Evolutionary conservation across 1,140 invertebrate species (phyloP).

Genomic region (Caerostris extrusa): DNA sequence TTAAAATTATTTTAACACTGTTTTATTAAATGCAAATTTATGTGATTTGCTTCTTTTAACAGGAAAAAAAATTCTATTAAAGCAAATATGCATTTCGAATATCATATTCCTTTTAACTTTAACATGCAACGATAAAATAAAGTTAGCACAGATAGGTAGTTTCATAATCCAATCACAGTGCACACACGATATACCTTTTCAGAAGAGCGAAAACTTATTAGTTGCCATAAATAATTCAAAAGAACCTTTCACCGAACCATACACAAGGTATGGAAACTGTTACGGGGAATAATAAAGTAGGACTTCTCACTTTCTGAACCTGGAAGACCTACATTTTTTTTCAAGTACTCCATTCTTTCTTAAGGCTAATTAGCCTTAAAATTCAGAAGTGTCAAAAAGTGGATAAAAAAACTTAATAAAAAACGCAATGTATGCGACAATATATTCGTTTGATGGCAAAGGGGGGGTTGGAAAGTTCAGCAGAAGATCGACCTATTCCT

Average conservation of each 20-base stretch:
- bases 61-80: neutral
- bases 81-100: neutral
- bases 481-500: neutral
- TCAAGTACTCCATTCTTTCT: neutral
- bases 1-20: too few relatives aligned
- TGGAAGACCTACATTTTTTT: neutral
- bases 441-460: slow-evolving; percentile 59
- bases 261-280: neutral
- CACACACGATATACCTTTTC: neutral
- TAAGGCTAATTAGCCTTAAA: slow-evolving; percentile 13
- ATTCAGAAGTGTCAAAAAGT: slow-evolving; percentile 26
- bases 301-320: neutral
- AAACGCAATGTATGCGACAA: slow-evolving; percentile 5
- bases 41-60: neutral
- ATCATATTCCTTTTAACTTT: neutral
- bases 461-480: neutral
- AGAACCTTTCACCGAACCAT: neutral
- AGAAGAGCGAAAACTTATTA: slow-evolving; percentile 2
- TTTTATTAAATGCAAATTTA: neutral
- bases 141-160: neutral
- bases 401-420: neutral
- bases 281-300: neutral
- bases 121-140: neutral
- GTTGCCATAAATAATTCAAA: slow-evolving; percentile 45
- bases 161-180: slow-evolving; percentile 3